phyloP scores from a whole-genome alignment of 2,113 vertebrate genomes.

The Pelobates fuscus region DNA sequence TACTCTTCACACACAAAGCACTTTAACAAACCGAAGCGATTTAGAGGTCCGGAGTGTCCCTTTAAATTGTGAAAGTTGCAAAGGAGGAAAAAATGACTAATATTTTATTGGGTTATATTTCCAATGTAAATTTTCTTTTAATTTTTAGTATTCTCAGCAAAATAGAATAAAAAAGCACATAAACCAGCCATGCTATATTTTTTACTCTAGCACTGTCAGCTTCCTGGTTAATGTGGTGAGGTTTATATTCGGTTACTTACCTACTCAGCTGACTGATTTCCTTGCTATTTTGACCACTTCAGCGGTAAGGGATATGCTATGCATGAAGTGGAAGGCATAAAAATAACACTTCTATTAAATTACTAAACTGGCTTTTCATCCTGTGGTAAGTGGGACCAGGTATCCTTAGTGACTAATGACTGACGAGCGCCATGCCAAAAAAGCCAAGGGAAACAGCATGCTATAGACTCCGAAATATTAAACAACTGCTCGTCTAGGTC shows the following conservation, averaged over 20 bases:
- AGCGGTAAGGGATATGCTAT: neutral
- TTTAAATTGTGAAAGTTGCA: no score
- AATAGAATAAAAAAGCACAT: no score
- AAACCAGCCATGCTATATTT: no score
- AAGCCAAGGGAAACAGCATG: slow-evolving; percentile 31
- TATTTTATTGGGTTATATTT: no score
- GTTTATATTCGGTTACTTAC: neutral
- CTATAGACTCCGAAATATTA: slow-evolving; percentile 19
- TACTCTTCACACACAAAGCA: no score
- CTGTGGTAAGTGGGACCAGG: slow-evolving; percentile 7
- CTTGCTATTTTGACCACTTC: neutral
- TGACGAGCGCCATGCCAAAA: slow-evolving; percentile 18
- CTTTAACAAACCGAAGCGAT: no score
- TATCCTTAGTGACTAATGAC: slow-evolving; percentile 24
- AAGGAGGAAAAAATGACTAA: no score
- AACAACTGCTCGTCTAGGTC: slow-evolving; percentile 19
- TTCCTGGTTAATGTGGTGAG: slow-evolving; percentile 6
- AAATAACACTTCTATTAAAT: slow-evolving; percentile 30
- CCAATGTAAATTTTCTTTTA: no score
- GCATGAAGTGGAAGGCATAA: slow-evolving; percentile 1
- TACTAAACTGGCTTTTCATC: slow-evolving; percentile 10
- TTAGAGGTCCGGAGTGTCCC: no score
- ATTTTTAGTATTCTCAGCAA: no score
- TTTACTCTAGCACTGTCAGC: neutral
- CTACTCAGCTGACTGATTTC: neutral